Base-by-base conservation (phyloP, 2,797 vertebrate species). In the Synaphobranchus kaupii region DNA sequence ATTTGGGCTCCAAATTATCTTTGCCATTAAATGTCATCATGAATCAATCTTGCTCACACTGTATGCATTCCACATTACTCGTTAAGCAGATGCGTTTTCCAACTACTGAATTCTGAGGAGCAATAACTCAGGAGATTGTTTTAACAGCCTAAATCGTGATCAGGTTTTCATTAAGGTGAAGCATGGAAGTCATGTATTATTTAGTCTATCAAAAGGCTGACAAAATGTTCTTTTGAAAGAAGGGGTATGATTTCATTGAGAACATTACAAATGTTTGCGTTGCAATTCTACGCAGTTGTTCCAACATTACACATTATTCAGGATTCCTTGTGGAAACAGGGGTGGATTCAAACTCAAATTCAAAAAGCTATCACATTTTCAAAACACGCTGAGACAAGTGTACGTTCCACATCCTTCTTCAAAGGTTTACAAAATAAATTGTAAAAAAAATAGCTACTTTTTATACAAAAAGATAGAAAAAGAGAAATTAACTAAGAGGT, bases 41-140 rank as follows among this genome's bases (percentile, higher is more conserved):
- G 39, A 84, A 84, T 63, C 76, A 47, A 84, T 44, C 56, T 39
- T 25, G 7, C 28, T 66, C 22, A 8, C 2, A 34, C 39, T 58
- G 20, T 44, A 84, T 44, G 66, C n/a, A 63, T 63, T 63, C 10
- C 31, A 58, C 56, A 63, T 58, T 39, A 56, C 31, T 66, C 17
- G 4, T 84, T 63, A 83, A 56, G 56, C 52, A 56, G 81, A 83
- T 52, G 44, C 7, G 81, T 56, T 83, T 56, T 83, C n/a, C 48
- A 54, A 50, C 50, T 56, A n/a, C 81, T 83, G 25, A 6, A 56
- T 78, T 15, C 12, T 0, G n/a, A 56, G 50, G n/a, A 31, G 81
- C 48, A 31, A 56, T 83, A 52, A 83, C 50, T 56, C 44, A 54
- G 10, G 56, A 17, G 44, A 48, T n/a, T 80, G 31, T 80, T 80